phyloP scores from a whole-genome alignment of 2,113 vertebrate species.

The Odobenus rosmarus region DNA sequence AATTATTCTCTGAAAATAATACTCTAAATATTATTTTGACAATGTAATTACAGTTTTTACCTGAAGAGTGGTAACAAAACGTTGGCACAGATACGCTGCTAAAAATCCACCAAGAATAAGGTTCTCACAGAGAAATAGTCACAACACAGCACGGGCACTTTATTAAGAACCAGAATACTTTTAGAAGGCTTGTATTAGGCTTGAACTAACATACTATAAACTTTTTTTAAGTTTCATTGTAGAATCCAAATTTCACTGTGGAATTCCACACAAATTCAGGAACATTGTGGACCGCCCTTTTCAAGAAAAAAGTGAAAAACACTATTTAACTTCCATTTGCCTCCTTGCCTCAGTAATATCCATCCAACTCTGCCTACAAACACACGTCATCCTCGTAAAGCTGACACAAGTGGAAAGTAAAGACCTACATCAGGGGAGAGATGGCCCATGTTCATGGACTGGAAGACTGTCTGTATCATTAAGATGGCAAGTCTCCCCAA shows the following conservation, averaged over 20 bases:
- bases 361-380: not conserved
- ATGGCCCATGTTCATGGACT: not conserved
- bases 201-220: not conserved
- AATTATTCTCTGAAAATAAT: slow-evolving; percentile 88
- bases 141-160: not conserved
- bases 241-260: slow-evolving; percentile 12
- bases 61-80: slow-evolving; percentile 81
- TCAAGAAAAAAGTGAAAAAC: not conserved
- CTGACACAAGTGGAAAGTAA: not conserved
- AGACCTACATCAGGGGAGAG: not conserved
- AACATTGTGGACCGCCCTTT: not conserved
- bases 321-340: not conserved
- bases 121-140: slow-evolving; percentile 73
- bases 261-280: not conserved
- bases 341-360: not conserved
- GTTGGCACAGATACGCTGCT: slow-evolving; percentile 77
- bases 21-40: slow-evolving; percentile 90
- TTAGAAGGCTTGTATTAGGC: not conserved
- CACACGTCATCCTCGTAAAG: not conserved
- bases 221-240: not conserved
- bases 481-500: not conserved
- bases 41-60: slow-evolving; percentile 87
- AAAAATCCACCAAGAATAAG: slow-evolving; percentile 77
- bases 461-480: not conserved
- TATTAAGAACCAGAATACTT: not conserved